A percentile compares a stretch with the other conserved stretches of the same genome.
Conservation (phyloP, 2,888 invertebrate genomes). For the Phortica magna region DNA sequence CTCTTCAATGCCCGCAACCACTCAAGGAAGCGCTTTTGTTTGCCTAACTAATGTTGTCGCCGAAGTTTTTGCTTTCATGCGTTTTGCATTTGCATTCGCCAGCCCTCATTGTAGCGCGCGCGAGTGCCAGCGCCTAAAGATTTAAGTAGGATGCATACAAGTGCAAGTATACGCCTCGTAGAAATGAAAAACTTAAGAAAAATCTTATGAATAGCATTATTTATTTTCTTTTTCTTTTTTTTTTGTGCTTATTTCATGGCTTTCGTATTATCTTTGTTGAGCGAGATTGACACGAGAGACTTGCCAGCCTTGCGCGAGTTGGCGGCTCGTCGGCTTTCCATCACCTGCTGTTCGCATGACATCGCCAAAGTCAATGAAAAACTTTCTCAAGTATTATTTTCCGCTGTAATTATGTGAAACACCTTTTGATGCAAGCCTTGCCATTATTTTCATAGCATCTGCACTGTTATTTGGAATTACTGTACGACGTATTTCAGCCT, state of each 20-base stretch:
- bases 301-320: no score
- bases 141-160: slow-evolving; percentile 18
- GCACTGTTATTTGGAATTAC: not conserved
- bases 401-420: slow-evolving; percentile 32
- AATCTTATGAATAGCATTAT: slow-evolving; percentile 71
- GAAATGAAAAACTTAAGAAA: slow-evolving; percentile 41
- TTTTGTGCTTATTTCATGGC: slow-evolving; percentile 5
- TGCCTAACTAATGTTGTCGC: slow-evolving; percentile 34
- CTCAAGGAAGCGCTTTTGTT: slow-evolving; percentile 17
- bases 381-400: slow-evolving; percentile 31
- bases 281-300: not conserved
- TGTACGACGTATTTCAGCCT: not conserved
- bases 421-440: slow-evolving; percentile 34
- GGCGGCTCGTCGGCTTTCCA: not conserved
- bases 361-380: slow-evolving; percentile 26
- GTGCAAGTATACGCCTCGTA: slow-evolving; percentile 16
- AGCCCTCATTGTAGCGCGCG: not conserved
- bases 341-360: not conserved
- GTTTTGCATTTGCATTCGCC: slow-evolving; percentile 8
- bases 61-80: slow-evolving; percentile 27
- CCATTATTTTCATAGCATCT: slow-evolving; percentile 1
- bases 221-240: not conserved
- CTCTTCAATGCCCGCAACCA: not conserved
- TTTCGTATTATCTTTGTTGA: not conserved
- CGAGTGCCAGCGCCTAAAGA: not conserved